Percentiles rank a stretch among this genome's conserved stretches.
Evolutionary conservation across 2,797 vertebrate genomes (phyloP).

Genomic region (Esox masquinongy): DNA sequence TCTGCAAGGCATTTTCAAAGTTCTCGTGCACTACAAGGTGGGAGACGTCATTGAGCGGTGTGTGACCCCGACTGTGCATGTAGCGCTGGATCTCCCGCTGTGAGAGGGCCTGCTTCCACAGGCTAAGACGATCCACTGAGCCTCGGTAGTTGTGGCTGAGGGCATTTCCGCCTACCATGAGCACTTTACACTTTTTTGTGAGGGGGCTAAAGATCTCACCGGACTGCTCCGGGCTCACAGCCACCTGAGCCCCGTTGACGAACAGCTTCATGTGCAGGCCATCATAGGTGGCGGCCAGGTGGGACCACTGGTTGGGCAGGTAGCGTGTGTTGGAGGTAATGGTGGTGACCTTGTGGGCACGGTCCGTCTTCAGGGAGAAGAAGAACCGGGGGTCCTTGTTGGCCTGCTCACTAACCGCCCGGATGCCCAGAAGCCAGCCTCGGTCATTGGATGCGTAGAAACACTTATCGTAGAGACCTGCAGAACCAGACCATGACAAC

Average conservation of each 20-base stretch:
- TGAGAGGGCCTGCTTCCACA: conserved; percentile 88
- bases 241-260: conserved; percentile 94
- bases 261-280: conserved; percentile 92
- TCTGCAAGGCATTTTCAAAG: conserved; percentile 85
- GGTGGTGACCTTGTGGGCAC: conserved; percentile 92
- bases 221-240: conserved; percentile 89
- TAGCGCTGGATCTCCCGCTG: conserved; percentile 88
- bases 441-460: conserved; percentile 96
- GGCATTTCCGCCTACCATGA: conserved; percentile 93
- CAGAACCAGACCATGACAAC: conserved; percentile 24
- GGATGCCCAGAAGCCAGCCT: conserved; percentile 96
- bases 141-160: conserved; percentile 94
- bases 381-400: conserved; percentile 95
- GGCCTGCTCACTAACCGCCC: conserved; percentile 89
- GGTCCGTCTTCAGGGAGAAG: conserved; percentile 97
- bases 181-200: conserved; percentile 94
- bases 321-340: conserved; percentile 89
- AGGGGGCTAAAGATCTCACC: conserved; percentile 93
- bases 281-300: conserved; percentile 90
- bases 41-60: conserved; percentile 80
- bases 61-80: conserved; percentile 77
- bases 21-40: conserved; percentile 92
- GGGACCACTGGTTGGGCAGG: conserved; percentile 89
- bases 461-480: conserved; percentile 98
- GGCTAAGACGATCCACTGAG: conserved; percentile 84